Conservation (phyloP, 64 coral and sea anemone species). For the Stichodactyla helianthus region DNA sequence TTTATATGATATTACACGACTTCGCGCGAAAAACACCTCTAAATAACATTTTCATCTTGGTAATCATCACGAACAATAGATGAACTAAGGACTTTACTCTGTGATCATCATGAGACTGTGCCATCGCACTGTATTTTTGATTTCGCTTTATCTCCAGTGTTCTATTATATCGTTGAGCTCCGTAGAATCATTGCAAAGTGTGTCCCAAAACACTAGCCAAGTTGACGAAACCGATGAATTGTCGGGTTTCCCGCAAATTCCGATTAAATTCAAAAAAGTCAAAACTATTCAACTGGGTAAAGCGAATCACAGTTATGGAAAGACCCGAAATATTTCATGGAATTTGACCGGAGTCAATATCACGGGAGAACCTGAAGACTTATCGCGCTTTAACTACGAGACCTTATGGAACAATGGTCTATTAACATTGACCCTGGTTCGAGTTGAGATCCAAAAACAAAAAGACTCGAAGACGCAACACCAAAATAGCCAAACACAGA, state of each 20-base stretch:
- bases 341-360: constrained; percentile 9
- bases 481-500: background rate
- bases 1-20: background rate
- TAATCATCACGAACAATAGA: background rate
- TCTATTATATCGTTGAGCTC: background rate
- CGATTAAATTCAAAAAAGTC: constrained; percentile 34
- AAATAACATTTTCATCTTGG: background rate
- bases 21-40: background rate
- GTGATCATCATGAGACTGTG: background rate
- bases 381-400: constrained; percentile 44
- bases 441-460: constrained; percentile 1
- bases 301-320: background rate
- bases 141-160: background rate
- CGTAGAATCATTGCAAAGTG: background rate
- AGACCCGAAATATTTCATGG: background rate
- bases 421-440: constrained; percentile 42
- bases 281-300: constrained; percentile 21
- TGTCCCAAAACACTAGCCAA: background rate
- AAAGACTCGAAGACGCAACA: background rate
- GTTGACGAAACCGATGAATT: background rate
- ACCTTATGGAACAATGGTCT: constrained; percentile 61
- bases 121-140: background rate
- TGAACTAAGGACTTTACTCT: background rate
- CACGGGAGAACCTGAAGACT: background rate
- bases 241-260: background rate